A percentile compares a stretch with the other conserved stretches of the same genome.
phyloP scores from a whole-genome alignment of 2,888 invertebrate species.

The Drosophila fulvimacula region DNA sequence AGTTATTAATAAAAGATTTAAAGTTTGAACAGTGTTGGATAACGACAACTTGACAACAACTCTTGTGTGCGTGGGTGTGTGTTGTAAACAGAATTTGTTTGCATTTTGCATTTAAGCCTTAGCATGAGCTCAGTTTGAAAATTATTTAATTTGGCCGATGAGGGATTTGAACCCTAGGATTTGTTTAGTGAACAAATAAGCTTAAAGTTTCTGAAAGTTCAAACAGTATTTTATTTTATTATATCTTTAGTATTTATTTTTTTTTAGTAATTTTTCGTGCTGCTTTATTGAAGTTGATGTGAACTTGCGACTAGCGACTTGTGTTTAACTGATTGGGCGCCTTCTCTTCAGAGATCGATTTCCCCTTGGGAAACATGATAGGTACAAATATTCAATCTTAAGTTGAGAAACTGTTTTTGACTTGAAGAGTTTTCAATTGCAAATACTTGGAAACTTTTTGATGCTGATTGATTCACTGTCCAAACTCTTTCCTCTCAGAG shows the following conservation, averaged over 20 bases:
- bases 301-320: no score
- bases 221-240: not conserved
- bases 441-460: not conserved
- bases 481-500: not conserved
- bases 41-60: not conserved
- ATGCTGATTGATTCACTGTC: not conserved
- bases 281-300: no score
- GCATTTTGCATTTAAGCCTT: not conserved
- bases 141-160: not conserved
- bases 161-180: not conserved
- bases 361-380: not conserved
- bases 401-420: not conserved
- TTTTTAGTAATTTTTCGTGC: not conserved
- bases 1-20: constrained; percentile 18
- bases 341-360: not conserved
- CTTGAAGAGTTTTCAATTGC: not conserved
- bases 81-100: not conserved
- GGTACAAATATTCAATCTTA: not conserved
- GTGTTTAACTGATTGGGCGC: no score
- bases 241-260: not conserved
- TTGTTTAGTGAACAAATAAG: not conserved
- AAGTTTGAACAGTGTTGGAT: constrained; percentile 7
- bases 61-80: not conserved
- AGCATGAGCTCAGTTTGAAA: not conserved
- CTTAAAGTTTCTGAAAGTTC: not conserved